These are phyloP conservation scores for Sebastes matsubarae DNA, from an alignment of 2,797 vertebrate genomes.

Conservation along the genomic window DNA sequence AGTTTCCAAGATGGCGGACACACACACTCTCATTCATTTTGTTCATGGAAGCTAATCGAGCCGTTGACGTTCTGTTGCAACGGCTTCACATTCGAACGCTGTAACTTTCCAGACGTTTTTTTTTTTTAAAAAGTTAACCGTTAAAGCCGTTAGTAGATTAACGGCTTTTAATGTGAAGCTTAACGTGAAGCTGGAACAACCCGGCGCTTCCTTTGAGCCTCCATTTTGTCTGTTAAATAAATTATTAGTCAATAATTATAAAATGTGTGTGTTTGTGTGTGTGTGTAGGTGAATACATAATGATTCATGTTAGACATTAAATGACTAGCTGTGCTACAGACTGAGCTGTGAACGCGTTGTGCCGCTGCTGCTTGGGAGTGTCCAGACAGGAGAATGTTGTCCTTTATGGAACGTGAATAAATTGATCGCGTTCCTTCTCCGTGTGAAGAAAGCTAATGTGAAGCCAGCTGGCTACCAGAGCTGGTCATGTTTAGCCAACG, in stretches of 20 bases:
- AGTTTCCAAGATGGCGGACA: conserved; percentile 90
- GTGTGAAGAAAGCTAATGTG: background rate
- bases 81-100: background rate
- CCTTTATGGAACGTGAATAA: background rate
- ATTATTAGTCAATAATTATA: background rate
- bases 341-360: background rate
- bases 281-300: background rate
- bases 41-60: conserved; percentile 3
- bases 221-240: conserved; percentile 73
- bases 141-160: too few species aligned
- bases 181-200: background rate
- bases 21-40: conserved; percentile 74
- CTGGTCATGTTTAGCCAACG: background rate
- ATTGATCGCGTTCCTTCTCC: background rate
- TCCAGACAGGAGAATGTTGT: background rate
- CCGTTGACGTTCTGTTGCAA: too few species aligned
- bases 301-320: background rate
- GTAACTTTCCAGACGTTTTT: background rate
- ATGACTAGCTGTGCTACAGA: background rate
- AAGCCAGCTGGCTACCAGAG: background rate
- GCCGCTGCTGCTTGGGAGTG: conserved; percentile 48
- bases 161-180: background rate
- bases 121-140: too few species aligned
- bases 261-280: background rate
- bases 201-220: conserved; percentile 19